Conservation (phyloP, 35 echinoderm and acorn worm species). For the Stichopus chloronotus region DNA sequence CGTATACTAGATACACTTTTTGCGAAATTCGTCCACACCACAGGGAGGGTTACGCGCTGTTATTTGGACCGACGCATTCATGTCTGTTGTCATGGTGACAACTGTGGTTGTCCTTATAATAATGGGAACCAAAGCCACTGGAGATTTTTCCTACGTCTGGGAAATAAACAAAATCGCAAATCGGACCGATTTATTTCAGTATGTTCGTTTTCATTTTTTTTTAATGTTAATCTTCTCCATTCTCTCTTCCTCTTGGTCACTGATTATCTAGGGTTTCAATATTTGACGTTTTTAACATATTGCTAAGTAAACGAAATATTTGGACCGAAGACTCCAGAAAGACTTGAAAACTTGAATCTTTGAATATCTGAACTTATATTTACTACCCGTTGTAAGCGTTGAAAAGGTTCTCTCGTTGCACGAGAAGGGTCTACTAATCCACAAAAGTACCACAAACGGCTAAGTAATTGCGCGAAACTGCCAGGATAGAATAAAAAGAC, state of each 20-base stretch:
- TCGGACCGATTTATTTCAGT: conserved; percentile 24
- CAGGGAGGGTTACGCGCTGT: conserved; percentile 52
- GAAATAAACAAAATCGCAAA: conserved; percentile 32
- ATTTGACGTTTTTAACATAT: neutral
- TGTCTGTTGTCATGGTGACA: conserved; percentile 14
- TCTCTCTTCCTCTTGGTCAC: neutral
- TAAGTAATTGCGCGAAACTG: too few species aligned
- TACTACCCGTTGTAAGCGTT: too few species aligned
- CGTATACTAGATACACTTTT: too few species aligned
- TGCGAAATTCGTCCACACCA: neutral
- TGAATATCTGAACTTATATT: too few species aligned
- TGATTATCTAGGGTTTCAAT: neutral
- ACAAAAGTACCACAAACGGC: too few species aligned
- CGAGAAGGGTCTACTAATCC: too few species aligned
- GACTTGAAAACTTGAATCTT: too few species aligned
- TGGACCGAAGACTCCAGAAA: too few species aligned
- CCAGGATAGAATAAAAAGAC: too few species aligned
- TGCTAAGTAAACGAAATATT: neutral
- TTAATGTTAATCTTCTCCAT: neutral
- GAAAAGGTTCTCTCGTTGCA: too few species aligned
- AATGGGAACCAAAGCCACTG: neutral
- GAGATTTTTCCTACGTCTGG: conserved; percentile 38
- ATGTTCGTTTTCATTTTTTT: neutral
- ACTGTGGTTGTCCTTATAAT: conserved; percentile 36
- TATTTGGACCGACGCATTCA: conserved; percentile 56